Evolutionary conservation across 2,797 vertebrate genomes (phyloP).

Genomic region (Sphenodon punctatus): DNA sequence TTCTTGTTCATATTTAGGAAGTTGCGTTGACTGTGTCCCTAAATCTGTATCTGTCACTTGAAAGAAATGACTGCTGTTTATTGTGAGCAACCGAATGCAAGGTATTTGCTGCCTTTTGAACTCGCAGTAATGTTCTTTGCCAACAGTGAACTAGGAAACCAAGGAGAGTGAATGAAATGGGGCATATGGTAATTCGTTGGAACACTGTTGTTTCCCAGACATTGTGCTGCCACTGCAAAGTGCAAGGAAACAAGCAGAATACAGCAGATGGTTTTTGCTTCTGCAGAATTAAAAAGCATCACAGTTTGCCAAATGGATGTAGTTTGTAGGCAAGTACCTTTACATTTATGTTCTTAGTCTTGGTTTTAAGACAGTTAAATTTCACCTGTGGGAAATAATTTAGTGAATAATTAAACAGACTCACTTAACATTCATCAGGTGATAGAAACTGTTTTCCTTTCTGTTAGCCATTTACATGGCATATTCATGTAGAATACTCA

Average conservation of each 20-base stretch:
- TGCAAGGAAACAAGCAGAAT: conserved; percentile 19
- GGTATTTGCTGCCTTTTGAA: neutral
- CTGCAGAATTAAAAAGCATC: neutral
- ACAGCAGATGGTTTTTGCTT: conserved; percentile 23
- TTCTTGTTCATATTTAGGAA: neutral
- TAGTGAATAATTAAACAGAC: conserved; percentile 5
- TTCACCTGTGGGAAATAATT: neutral
- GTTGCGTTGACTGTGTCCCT: neutral
- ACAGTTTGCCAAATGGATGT: neutral
- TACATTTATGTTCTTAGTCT: neutral
- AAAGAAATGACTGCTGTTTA: neutral
- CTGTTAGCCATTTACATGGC: conserved; percentile 16
- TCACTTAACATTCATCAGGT: conserved; percentile 8
- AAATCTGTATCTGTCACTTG: neutral
- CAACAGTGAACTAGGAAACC: conserved; percentile 1
- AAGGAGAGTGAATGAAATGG: conserved; percentile 18
- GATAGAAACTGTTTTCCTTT: conserved; percentile 17
- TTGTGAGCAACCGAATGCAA: conserved; percentile 2
- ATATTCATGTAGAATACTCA: neutral
- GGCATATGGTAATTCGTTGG: conserved; percentile 1
- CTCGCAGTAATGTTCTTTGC: conserved; percentile 10
- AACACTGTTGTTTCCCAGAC: conserved; percentile 43
- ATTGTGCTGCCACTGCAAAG: conserved; percentile 46
- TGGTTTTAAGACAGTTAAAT: neutral
- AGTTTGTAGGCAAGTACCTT: neutral